These are phyloP conservation scores for Muscidifurax raptorellus DNA, from an alignment of 1,140 invertebrate species.

Conservation along the genomic window DNA sequence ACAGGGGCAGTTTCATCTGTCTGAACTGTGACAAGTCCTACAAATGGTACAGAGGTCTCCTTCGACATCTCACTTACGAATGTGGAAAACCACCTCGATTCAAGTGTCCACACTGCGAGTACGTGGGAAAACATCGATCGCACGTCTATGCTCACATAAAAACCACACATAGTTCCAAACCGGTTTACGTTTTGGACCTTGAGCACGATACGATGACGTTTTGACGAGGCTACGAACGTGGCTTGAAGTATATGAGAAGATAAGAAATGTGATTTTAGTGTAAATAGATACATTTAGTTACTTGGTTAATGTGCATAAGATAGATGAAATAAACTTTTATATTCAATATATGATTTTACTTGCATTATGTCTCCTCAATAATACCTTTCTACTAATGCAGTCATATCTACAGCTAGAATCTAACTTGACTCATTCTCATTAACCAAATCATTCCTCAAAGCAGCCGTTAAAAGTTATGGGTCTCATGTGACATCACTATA, in stretches of 20 bases:
- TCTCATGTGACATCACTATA: neutral
- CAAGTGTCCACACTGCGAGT: slow-evolving; percentile 64
- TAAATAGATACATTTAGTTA: neutral
- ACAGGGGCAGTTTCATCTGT: slow-evolving; percentile 62
- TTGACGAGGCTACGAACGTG: no score
- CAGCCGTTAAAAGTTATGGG: neutral
- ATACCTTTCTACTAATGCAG: neutral
- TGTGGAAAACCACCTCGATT: slow-evolving; percentile 66
- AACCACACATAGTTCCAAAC: neutral
- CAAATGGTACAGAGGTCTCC: slow-evolving; percentile 67
- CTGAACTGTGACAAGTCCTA: slow-evolving; percentile 71
- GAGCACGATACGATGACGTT: neutral
- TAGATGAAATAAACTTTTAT: neutral
- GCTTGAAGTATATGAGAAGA: no score
- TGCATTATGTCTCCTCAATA: neutral
- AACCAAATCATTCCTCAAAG: neutral
- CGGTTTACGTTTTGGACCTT: slow-evolving; percentile 41
- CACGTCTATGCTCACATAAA: slow-evolving; percentile 83
- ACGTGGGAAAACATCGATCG: slow-evolving; percentile 68
- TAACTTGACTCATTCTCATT: neutral
- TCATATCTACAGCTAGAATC: neutral
- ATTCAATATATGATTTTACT: neutral
- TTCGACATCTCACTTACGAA: slow-evolving; percentile 66
- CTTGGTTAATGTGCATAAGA: no score
- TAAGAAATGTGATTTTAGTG: neutral